Conservation (phyloP, 2,888 invertebrate species). For the Coelogynopora nodosa region DNA sequence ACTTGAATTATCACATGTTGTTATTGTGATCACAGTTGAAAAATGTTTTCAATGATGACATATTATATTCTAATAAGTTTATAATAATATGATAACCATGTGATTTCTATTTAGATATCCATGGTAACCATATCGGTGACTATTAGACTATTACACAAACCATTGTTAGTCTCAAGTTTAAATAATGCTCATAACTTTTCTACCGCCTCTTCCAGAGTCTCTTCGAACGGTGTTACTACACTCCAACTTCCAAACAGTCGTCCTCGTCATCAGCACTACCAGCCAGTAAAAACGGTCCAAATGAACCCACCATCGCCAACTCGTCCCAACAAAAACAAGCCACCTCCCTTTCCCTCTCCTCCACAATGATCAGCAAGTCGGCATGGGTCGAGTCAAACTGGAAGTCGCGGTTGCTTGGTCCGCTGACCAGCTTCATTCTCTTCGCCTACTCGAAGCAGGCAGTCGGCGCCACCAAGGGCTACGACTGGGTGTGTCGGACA, state of each 20-base stretch:
- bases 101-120: too few species aligned
- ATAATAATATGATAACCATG: too few species aligned
- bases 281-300: not conserved
- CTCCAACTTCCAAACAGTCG: too few species aligned
- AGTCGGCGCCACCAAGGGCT: not conserved
- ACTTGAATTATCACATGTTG: too few species aligned
- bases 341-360: not conserved
- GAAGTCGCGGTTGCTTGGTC: slow-evolving; percentile 9
- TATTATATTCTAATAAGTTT: too few species aligned
- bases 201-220: not conserved
- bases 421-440: not conserved
- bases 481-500: not conserved
- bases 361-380: not conserved
- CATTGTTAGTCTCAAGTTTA: too few species aligned
- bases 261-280: not conserved
- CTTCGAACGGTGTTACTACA: slow-evolving; percentile 7
- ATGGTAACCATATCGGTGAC: too few species aligned
- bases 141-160: too few species aligned
- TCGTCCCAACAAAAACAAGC: not conserved
- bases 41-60: too few species aligned
- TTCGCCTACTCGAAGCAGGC: not conserved
- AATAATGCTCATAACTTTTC: not conserved
- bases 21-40: too few species aligned
- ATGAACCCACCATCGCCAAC: not conserved
- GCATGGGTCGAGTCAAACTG: slow-evolving; percentile 25